phyloP scores from a whole-genome alignment of 2,113 vertebrate species.

The Neomonachus schauinslandi region DNA sequence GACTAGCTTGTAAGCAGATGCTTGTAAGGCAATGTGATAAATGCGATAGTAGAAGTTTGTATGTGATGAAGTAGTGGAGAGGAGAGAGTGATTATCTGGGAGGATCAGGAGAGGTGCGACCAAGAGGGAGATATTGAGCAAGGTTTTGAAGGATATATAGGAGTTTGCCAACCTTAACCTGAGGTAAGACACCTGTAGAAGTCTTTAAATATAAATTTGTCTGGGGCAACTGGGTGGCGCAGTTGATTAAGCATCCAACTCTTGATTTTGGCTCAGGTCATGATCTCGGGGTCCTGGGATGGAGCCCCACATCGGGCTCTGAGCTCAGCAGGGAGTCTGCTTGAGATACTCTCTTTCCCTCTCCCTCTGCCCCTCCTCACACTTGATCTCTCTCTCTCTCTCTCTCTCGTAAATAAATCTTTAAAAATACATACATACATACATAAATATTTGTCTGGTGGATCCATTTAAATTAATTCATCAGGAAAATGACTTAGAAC shows the following conservation, averaged over 20 bases:
- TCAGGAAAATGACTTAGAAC: not conserved
- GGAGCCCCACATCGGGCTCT: not conserved
- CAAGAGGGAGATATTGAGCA: not conserved
- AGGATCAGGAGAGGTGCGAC: not conserved
- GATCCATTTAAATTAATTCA: not conserved
- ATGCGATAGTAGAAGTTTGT: not conserved
- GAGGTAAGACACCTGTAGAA: not conserved
- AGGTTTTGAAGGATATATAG: slow-evolving; percentile 1
- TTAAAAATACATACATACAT: not conserved
- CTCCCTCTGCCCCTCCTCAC: not conserved
- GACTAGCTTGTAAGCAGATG: not conserved
- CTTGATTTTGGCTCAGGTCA: not conserved
- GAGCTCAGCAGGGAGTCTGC: not conserved
- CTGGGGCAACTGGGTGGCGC: not conserved
- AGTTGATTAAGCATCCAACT: not conserved
- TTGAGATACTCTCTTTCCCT: not conserved
- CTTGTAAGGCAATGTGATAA: not conserved
- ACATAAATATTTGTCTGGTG: not conserved
- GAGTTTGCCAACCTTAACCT: not conserved
- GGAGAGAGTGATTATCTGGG: not conserved
- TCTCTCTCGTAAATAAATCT: not conserved
- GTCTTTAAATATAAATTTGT: not conserved
- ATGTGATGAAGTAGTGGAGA: not conserved
- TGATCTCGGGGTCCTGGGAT: not conserved
- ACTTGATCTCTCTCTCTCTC: not conserved